phyloP scores from a whole-genome alignment of 2,113 vertebrate genomes.

The Prietella phreatophila region DNA sequence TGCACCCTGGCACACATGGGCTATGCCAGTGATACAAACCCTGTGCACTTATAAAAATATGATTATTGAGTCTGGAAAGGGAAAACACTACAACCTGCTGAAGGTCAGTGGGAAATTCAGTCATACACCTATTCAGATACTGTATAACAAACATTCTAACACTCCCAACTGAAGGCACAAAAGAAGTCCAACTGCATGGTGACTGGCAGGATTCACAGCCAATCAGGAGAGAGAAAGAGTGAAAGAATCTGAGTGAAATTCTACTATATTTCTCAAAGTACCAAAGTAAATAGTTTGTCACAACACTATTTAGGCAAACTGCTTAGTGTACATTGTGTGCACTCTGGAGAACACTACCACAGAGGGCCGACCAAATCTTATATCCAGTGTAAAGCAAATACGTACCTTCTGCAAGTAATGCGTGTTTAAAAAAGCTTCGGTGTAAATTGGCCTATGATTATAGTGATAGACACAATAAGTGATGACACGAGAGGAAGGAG shows the following conservation, averaged over 20 bases:
- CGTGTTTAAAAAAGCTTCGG: neutral
- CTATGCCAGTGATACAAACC: too few relatives aligned
- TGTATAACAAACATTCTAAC: too few relatives aligned
- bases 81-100: too few relatives aligned
- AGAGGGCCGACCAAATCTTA: neutral
- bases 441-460: neutral
- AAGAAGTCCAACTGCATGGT: neutral
- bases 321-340: neutral
- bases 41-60: too few relatives aligned
- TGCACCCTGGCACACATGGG: too few relatives aligned
- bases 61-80: too few relatives aligned
- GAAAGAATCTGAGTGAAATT: neutral
- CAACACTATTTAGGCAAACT: neutral
- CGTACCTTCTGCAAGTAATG: neutral
- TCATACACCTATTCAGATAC: too few relatives aligned
- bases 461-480: neutral
- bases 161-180: too few relatives aligned
- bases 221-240: neutral
- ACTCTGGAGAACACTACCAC: too few relatives aligned
- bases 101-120: too few relatives aligned
- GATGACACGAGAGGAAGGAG: too few relatives aligned
- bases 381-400: neutral
- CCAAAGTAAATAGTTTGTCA: too few relatives aligned
- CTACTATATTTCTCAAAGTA: neutral
- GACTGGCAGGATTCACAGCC: neutral